Evolutionary conservation across 2,888 invertebrate genomes (phyloP).

Genomic region (Chrysomela aeneicollis): DNA sequence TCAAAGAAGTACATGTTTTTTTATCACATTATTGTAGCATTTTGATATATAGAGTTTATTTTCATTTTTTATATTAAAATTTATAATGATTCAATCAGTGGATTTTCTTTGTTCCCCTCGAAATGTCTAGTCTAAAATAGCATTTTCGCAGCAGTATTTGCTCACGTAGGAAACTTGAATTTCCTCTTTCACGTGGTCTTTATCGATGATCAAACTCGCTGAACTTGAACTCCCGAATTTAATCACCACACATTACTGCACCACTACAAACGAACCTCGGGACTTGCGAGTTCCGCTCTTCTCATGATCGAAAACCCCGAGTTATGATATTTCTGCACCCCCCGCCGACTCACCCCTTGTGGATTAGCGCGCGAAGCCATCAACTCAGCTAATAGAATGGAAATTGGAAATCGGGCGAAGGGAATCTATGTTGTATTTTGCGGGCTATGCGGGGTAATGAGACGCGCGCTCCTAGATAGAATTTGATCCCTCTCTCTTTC

Average conservation of each 20-base stretch:
- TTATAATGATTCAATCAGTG: too few species aligned
- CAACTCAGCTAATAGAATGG: constrained; percentile 60
- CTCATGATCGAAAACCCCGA: constrained; percentile 19
- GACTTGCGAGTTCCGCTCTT: not conserved
- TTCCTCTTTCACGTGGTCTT: too few species aligned
- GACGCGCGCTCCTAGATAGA: constrained; percentile 47
- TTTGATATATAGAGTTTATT: too few species aligned
- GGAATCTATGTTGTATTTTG: constrained; percentile 57
- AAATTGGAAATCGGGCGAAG: constrained; percentile 61
- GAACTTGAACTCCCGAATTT: not conserved
- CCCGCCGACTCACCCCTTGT: constrained; percentile 32
- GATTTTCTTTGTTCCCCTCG: too few species aligned
- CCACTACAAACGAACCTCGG: not conserved
- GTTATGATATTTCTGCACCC: constrained; percentile 18
- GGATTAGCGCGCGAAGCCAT: constrained; percentile 56
- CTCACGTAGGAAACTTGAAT: too few species aligned
- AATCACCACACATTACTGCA: not conserved
- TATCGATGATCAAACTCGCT: too few species aligned
- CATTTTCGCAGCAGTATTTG: too few species aligned
- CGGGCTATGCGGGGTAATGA: constrained; percentile 59
- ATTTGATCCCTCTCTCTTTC: constrained; percentile 34
- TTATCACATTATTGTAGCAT: too few species aligned
- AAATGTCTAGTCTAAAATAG: too few species aligned
- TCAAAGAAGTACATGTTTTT: too few species aligned
- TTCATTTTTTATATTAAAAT: too few species aligned